Conservation (phyloP, 2,797 vertebrate species). For the Hydrocynus forskahlii region DNA sequence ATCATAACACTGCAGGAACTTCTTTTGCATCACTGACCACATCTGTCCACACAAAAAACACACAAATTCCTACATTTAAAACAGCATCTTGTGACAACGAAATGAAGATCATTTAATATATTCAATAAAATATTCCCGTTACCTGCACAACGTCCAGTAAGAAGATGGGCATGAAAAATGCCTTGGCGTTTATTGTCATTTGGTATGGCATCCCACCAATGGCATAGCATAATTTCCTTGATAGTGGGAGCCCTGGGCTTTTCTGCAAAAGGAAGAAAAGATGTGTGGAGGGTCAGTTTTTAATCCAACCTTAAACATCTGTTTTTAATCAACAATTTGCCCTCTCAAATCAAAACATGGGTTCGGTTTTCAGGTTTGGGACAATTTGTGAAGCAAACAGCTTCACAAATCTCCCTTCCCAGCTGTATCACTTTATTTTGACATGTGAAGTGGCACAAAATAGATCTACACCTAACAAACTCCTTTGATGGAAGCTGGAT, state of each 20-base stretch:
- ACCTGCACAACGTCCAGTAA: constrained; percentile 72
- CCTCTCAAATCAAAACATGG: no score
- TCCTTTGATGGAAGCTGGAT: no score
- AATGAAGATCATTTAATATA: no score
- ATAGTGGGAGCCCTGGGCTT: constrained; percentile 57
- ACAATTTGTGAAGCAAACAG: not conserved
- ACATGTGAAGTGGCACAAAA: no score
- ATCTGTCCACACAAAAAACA: not conserved
- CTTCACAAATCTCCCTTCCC: not conserved
- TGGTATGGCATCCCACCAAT: constrained; percentile 70
- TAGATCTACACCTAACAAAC: no score
- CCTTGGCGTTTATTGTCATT: constrained; percentile 61
- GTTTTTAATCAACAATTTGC: no score
- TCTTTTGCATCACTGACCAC: not conserved
- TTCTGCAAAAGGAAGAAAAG: constrained; percentile 49
- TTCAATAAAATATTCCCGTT: not conserved
- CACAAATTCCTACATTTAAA: not conserved
- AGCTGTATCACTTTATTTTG: not conserved
- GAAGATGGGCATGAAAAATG: constrained; percentile 73
- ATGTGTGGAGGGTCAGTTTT: not conserved
- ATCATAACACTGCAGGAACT: not conserved
- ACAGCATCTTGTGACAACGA: no score
- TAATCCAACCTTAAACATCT: no score
- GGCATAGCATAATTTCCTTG: constrained; percentile 67
- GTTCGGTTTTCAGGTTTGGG: no score